These are phyloP conservation scores for Phortica okadai DNA, from an alignment of 2,888 invertebrate genomes.

Conservation along the genomic window DNA sequence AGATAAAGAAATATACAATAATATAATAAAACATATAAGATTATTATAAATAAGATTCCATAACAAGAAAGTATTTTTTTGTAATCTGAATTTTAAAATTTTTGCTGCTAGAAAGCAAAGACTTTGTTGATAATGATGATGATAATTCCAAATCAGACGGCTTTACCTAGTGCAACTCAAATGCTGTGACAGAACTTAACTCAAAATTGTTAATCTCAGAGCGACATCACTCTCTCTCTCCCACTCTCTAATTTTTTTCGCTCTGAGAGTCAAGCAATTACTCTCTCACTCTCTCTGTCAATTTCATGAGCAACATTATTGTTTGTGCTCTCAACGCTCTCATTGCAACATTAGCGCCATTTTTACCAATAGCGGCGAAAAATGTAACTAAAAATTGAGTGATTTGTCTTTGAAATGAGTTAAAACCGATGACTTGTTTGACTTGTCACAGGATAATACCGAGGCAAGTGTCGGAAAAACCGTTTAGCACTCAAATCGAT, in stretches of 20 bases:
- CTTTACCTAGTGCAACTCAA: too few species aligned
- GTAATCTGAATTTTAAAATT: too few species aligned
- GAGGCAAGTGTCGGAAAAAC: slow-evolving; percentile 20
- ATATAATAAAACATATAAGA: too few species aligned
- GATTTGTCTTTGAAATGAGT: slow-evolving; percentile 3
- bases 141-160: too few species aligned
- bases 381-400: slow-evolving; percentile 45
- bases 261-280: not conserved
- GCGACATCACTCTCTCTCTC: not conserved
- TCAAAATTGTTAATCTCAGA: too few species aligned
- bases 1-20: too few species aligned
- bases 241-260: not conserved
- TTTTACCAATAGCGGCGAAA: slow-evolving; percentile 44
- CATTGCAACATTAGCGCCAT: slow-evolving; percentile 54
- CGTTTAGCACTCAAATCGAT: slow-evolving; percentile 3
- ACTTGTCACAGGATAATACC: not conserved
- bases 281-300: slow-evolving; percentile 21
- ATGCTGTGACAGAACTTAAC: too few species aligned
- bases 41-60: too few species aligned
- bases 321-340: slow-evolving; percentile 6
- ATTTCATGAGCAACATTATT: not conserved
- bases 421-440: not conserved
- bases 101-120: too few species aligned
- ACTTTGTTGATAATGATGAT: too few species aligned
- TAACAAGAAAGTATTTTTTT: too few species aligned